Evolutionary conservation across 2,888 invertebrate genomes (phyloP).

Genomic region (Spialia ferax): DNA sequence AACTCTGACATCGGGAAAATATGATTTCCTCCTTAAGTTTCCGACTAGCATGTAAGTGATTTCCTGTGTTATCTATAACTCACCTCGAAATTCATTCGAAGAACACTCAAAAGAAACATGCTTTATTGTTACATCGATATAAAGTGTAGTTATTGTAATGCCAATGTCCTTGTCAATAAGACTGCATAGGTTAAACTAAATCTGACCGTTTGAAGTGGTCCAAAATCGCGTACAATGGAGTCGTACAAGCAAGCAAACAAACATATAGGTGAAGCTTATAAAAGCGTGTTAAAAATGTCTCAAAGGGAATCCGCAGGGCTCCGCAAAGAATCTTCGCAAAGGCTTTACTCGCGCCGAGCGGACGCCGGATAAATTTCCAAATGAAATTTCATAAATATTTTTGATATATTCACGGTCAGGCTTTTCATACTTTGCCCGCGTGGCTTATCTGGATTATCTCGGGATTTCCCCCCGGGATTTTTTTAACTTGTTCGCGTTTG

Average conservation of each 20-base stretch:
- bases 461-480: constrained; percentile 69
- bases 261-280: too few relatives aligned
- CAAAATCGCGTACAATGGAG: too few relatives aligned
- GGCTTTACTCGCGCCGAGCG: constrained; percentile 53
- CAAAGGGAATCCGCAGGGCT: constrained; percentile 44
- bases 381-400: constrained; percentile 80
- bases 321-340: constrained; percentile 58
- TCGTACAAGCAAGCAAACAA: too few relatives aligned
- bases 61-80: not conserved
- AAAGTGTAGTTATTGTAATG: too few relatives aligned
- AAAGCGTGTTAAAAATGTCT: constrained; percentile 33
- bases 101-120: constrained; percentile 13
- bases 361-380: constrained; percentile 67
- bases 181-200: too few relatives aligned
- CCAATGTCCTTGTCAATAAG: too few relatives aligned
- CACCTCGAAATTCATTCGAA: not conserved
- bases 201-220: too few relatives aligned
- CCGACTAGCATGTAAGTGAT: not conserved
- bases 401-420: constrained; percentile 84
- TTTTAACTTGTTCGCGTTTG: constrained; percentile 75
- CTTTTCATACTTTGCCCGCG: constrained; percentile 77
- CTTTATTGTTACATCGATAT: too few relatives aligned
- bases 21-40: not conserved
- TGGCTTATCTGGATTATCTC: constrained; percentile 84
- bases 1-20: too few relatives aligned